A percentile compares a stretch with the other conserved stretches of the same genome.
Conservation (phyloP, 2,797 vertebrate species). For the Helicolenus hilgendorfi region DNA sequence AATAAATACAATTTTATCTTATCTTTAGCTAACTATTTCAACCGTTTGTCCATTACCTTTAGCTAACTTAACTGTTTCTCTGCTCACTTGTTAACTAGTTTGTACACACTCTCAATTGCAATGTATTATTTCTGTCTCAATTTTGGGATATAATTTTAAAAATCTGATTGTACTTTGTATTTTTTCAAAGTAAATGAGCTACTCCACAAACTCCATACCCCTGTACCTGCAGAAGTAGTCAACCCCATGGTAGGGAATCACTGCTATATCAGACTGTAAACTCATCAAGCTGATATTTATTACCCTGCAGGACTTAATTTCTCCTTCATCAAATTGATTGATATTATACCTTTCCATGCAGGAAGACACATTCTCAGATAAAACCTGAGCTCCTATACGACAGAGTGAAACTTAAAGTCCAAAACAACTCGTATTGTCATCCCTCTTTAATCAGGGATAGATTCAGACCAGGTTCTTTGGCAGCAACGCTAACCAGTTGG, state of each 20-base stretch:
- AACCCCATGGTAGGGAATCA: neutral
- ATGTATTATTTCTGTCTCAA: neutral
- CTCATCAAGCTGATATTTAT: conserved; percentile 6
- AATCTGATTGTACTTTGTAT: neutral
- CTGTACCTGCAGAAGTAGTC: neutral
- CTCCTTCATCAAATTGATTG: neutral
- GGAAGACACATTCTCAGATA: neutral
- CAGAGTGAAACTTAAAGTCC: neutral
- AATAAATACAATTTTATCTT: too few relatives aligned
- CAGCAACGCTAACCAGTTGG: conserved; percentile 38
- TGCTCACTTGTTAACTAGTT: neutral
- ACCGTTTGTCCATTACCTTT: neutral
- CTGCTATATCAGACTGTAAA: neutral
- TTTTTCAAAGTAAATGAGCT: neutral
- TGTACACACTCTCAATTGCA: neutral
- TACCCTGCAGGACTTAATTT: neutral
- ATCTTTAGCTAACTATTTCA: neutral
- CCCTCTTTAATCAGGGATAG: conserved; percentile 49
- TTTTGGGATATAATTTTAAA: neutral
- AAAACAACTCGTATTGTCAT: conserved; percentile 29
- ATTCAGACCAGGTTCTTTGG: conserved; percentile 65
- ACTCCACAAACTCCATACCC: neutral
- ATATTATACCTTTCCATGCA: neutral
- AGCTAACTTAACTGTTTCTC: neutral
- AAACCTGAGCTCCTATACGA: neutral